Base-by-base conservation (phyloP, 2,888 invertebrate genomes). In the Craniophora ligustri region DNA sequence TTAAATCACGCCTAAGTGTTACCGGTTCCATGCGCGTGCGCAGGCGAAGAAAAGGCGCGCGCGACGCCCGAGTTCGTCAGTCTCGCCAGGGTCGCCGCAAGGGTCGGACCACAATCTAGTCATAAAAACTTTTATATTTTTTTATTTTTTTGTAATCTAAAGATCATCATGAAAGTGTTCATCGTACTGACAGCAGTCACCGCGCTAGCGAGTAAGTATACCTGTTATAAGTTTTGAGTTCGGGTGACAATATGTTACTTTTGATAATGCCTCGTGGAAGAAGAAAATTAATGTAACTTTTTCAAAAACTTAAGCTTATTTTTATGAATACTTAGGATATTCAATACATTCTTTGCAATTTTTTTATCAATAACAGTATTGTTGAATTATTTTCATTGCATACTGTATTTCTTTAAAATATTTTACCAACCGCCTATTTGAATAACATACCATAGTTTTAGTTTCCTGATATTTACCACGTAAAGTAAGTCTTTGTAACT, bases 101-200 rank as follows among this genome's bases (percentile, higher is more conserved):
- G 78, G 88, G 85, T 88, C 88, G 89, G 90, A 89, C 90, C 86
- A 76, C 81, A 75, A 89, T 93, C 92, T 92, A 92, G 92, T 92
- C 92, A 93, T 87, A 85, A 85, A 79, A 77, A 71, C 54, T 59
- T 73, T 73, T 71, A 67, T 70, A 70, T 75, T 80, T 79, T 80
- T 79, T 85, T 80, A 68, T 67, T 76, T 78, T 79, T 78, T 81
- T 72, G 67, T 78, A 85, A 88, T 82, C 76, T 75, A 87, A 89
- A 88, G 82, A 81, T 87, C 91, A 91, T 70, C 84, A 93, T 93
- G 93, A 93, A 92, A 92, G 92, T 92, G 90, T 91, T 92, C 89
- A 88, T 93, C 85, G 90, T 91, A 61, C 77, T 93, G 76, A 84
- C 91, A 76, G 89, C 92, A 61, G 85, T 84, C 75, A 81, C 90